Conservation (phyloP, 2,888 invertebrate species). For the Stictocephala bisonia region DNA sequence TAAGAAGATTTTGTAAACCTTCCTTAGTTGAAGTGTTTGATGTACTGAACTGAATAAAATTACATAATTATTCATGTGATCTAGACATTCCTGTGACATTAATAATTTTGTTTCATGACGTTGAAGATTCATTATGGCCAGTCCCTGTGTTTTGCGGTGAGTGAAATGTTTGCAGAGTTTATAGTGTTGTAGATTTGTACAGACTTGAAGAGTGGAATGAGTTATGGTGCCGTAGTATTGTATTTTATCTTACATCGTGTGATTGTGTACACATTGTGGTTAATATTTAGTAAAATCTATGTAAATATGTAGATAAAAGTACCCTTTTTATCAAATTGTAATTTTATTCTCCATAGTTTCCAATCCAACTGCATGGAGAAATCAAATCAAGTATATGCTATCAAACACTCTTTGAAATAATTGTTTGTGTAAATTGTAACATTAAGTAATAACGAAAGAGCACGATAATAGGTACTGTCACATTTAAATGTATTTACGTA, state of each 20-base stretch:
- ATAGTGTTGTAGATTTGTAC: constrained; percentile 25
- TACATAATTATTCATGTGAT: no score
- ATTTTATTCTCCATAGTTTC: background rate
- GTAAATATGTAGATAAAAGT: constrained; percentile 31
- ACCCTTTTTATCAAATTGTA: background rate
- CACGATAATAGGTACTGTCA: no score
- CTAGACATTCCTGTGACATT: no score
- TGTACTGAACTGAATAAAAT: no score
- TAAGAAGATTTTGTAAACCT: no score
- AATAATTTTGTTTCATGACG: constrained; percentile 52
- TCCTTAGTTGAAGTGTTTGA: no score
- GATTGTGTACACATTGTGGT: no score
- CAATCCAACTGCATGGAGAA: background rate
- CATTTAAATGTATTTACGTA: no score
- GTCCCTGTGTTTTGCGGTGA: constrained; percentile 57
- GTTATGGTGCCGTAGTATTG: constrained; percentile 14
- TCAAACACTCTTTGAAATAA: background rate
- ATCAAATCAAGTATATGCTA: background rate
- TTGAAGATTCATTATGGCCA: constrained; percentile 57
- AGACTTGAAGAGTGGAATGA: constrained; percentile 35
- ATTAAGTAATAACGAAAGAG: no score
- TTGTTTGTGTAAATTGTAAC: background rate
- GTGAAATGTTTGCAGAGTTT: constrained; percentile 41
- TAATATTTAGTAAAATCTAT: no score
- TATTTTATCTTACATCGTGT: constrained; percentile 1